These are phyloP conservation scores for Lucilia sericata DNA, from an alignment of 1,140 invertebrate species.

Conservation along the genomic window DNA sequence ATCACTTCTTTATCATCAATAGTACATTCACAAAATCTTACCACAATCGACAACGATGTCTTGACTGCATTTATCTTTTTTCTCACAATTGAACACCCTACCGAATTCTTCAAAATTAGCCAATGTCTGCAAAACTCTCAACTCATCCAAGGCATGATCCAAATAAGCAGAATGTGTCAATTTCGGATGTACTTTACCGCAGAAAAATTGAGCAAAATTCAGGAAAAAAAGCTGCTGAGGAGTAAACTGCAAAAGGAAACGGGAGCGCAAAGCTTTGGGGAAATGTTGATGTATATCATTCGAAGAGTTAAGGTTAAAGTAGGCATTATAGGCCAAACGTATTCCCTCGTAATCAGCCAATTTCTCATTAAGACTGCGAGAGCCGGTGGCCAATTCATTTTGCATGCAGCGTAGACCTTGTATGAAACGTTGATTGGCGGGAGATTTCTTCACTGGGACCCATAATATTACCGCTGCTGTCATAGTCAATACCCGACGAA, in stretches of 20 bases:
- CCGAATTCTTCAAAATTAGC: slow-evolving; percentile 88
- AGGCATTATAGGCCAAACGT: slow-evolving; percentile 59
- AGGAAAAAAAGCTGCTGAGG: slow-evolving; percentile 84
- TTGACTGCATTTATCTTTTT: slow-evolving; percentile 85
- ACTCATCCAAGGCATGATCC: slow-evolving; percentile 87
- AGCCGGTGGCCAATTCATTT: slow-evolving; percentile 59
- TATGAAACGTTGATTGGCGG: slow-evolving; percentile 54
- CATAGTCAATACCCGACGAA: slow-evolving; percentile 60
- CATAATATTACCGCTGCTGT: slow-evolving; percentile 59
- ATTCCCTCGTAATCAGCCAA: slow-evolving; percentile 61
- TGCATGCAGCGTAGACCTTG: slow-evolving; percentile 60
- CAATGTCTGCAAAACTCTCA: slow-evolving; percentile 81
- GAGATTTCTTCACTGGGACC: slow-evolving; percentile 62
- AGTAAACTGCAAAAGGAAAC: slow-evolving; percentile 73
- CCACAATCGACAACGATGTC: slow-evolving; percentile 87
- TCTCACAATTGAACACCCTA: slow-evolving; percentile 77
- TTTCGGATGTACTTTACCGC: slow-evolving; percentile 85
- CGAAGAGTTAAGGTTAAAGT: slow-evolving; percentile 49
- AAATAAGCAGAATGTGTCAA: slow-evolving; percentile 48
- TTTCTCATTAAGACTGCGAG: slow-evolving; percentile 60
- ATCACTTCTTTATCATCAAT: too few relatives aligned
- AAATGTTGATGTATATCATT: slow-evolving; percentile 20
- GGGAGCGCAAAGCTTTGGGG: slow-evolving; percentile 45
- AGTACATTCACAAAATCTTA: slow-evolving; percentile 67
- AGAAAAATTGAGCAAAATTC: slow-evolving; percentile 89